Base-by-base conservation (phyloP, 2,888 invertebrate genomes). In the Coenonympha glycerion region DNA sequence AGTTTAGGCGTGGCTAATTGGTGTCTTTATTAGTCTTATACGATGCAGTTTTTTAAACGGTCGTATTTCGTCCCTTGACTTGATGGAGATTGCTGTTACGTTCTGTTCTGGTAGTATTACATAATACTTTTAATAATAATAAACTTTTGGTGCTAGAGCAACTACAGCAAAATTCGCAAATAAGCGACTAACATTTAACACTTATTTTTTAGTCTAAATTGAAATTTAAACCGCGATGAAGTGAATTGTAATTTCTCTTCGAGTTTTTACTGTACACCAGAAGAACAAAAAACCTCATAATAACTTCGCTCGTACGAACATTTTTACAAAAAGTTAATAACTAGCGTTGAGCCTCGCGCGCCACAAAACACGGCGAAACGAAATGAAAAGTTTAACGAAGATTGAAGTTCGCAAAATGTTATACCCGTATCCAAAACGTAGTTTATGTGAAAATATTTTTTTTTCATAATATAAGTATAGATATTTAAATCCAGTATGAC, bases 311-410 rank as follows among this genome's bases (percentile, higher is more conserved):
- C 28, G 44, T 36, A 22, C 26, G 26, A 33, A 47, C 47, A 24
- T 53, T 55, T 53, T 56, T 50, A 21, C 44, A 55, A 55, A 49
- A 57, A 57, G 57, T 55, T 57, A 57, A 57, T 55, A 55, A 57
- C 57, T 50, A 57, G 53, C 52, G 36, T 46, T 34, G 41, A 46
- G 36, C 47, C 44, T 53, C 47, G 28, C 26, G 26, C 22, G 11
- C 46, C 52, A 40, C 47, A 39, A 55, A 55, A 47, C 36, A 47
- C 47, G 39, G 28, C 31, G 47, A 55, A 52, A 55, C 34, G 26
- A 55, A 55, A 47, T 53, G 39, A 53, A 53, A 47, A 47, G 30
- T 42, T 41, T 30, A 21, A 33, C 28, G 24, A 19, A 34, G 28
- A 22, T 26, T 40, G 18, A 34, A 24, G 24, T 24, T 22, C 24